Conservation (phyloP, 1,140 invertebrate genomes). For the Ephestia elutella region DNA sequence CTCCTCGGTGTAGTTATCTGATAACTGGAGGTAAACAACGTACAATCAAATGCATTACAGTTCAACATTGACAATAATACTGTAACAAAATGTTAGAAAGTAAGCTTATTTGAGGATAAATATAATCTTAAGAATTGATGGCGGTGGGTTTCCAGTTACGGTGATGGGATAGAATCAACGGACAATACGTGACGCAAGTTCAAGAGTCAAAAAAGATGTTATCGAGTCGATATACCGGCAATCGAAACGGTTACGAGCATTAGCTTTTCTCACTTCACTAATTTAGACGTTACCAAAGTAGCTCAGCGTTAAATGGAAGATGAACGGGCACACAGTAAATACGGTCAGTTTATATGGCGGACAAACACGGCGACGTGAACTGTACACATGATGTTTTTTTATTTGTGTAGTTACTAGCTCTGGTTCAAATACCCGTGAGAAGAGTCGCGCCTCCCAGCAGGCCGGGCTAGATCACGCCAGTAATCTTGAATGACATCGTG, state of each 20-base stretch:
- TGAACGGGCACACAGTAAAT: slow-evolving; percentile 60
- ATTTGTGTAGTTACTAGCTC: slow-evolving; percentile 60
- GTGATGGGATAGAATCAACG: slow-evolving; percentile 49
- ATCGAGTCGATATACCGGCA: slow-evolving; percentile 62
- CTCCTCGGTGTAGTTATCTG: slow-evolving; percentile 1
- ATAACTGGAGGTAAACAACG: slow-evolving; percentile 9
- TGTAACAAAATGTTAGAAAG: slow-evolving; percentile 43
- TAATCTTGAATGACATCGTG: slow-evolving; percentile 54
- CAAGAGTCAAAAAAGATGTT: slow-evolving; percentile 59
- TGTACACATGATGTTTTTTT: slow-evolving; percentile 70
- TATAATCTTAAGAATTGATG: slow-evolving; percentile 43
- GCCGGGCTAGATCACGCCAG: slow-evolving; percentile 29
- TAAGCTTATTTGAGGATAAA: slow-evolving; percentile 47
- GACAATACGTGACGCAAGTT: slow-evolving; percentile 57
- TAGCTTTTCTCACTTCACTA: slow-evolving; percentile 70
- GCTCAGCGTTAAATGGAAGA: slow-evolving; percentile 60
- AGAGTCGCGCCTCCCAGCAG: slow-evolving; percentile 38
- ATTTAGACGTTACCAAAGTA: slow-evolving; percentile 71
- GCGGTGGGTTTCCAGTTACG: slow-evolving; percentile 52
- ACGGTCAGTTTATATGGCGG: slow-evolving; percentile 62
- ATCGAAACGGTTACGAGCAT: slow-evolving; percentile 60
- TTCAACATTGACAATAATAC: slow-evolving; percentile 36
- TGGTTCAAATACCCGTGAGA: slow-evolving; percentile 69
- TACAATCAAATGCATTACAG: slow-evolving; percentile 3
- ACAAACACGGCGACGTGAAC: slow-evolving; percentile 65